phyloP scores from a whole-genome alignment of 1,140 invertebrate species.

The Solenopsis fugax region DNA sequence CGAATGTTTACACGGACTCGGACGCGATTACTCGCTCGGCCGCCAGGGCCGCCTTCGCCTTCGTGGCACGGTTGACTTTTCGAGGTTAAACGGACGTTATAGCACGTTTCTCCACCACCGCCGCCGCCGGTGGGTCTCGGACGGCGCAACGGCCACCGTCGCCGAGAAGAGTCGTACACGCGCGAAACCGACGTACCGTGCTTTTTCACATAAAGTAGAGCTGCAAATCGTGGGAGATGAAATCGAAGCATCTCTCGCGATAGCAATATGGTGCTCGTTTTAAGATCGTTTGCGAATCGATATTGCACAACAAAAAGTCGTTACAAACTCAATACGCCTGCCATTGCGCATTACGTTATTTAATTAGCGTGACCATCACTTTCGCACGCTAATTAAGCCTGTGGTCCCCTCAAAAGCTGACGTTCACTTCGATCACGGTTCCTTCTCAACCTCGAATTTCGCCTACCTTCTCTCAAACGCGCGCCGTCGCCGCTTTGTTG shows the following conservation, averaged over 20 bases:
- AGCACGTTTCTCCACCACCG: background rate
- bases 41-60: slow-evolving; percentile 17
- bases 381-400: slow-evolving; percentile 20
- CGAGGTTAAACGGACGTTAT: slow-evolving; percentile 55
- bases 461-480: background rate
- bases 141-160: background rate
- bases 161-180: background rate
- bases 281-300: slow-evolving; percentile 33
- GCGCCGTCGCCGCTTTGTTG: background rate
- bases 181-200: background rate
- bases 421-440: background rate
- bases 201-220: no score
- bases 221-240: background rate
- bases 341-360: slow-evolving; percentile 19
- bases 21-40: background rate
- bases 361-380: background rate
- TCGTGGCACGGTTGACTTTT: slow-evolving; percentile 37
- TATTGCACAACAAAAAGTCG: slow-evolving; percentile 31
- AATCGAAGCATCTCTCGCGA: background rate
- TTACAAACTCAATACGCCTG: slow-evolving; percentile 14
- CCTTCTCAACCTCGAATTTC: background rate
- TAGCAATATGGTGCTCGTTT: slow-evolving; percentile 40
- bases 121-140: background rate
- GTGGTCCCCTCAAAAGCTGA: background rate
- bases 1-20: slow-evolving; percentile 36